Base-by-base conservation (phyloP, 1,140 invertebrate genomes). In the Caenorhabditis inopinata region DNA sequence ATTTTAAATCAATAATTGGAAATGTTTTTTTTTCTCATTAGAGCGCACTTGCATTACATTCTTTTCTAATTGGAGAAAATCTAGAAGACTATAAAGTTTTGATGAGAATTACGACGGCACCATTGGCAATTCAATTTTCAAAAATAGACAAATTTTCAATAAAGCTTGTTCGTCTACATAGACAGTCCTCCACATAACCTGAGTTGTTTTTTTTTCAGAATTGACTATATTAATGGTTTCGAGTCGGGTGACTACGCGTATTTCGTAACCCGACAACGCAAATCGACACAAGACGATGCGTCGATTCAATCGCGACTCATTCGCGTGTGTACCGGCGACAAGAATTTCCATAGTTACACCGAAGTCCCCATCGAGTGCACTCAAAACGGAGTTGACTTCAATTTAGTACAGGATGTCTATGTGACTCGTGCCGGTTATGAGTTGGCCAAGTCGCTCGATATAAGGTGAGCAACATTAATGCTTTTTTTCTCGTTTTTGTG, bases 191-290 rank as follows among this genome's bases (percentile, higher is more conserved):
- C n/a, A n/a, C n/a, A n/a, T n/a, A n/a, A n/a, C n/a, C n/a, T n/a
- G n/a, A n/a, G n/a, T n/a, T n/a, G n/a, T 75, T 0, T 7, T 42
- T 18, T 48, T 38, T 84, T 14, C 68, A 84, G 80, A 68, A 88
- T 87, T 38, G 86, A 87, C 49, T 87, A 87, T 75, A 78, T 88
- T 23, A 83, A 82, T 21, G 87, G 87, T 38, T 87, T 88, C 74
- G 84, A 87, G 74, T 53, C 80, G n/a, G 84, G 82, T 27, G 84
- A 80, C 14, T 87, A 87, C 74, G 86, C 85, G 18, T 87, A 87
- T 73, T 87, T 87, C 74, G 87, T 85, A n/a, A 87, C 86, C 4
- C 58, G 86, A 16, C 86, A 87, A 47, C 85, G 86, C 0, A 87
- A 88, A 78, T 84, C 85, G 27, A 78, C 78, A 3, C 49, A 73